Conservation (phyloP, 2,113 vertebrate species). For the Terrapene triunguis region DNA sequence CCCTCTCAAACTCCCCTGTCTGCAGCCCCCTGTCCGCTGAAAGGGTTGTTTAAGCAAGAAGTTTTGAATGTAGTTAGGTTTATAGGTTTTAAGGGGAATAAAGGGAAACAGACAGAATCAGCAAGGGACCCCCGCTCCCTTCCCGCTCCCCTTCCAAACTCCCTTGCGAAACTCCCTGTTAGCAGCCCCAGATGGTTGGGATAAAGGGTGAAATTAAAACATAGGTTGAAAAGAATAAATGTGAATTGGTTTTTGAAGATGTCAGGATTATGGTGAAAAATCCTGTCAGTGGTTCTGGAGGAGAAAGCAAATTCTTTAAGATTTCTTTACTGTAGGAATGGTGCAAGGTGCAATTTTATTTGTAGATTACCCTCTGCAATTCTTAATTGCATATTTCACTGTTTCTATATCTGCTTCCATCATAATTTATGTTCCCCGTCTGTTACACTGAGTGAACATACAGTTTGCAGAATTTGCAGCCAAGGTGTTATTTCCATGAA, state of each 20-base stretch:
- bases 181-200: not conserved
- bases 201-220: not conserved
- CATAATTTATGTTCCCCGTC: not conserved
- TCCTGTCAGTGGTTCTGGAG: not conserved
- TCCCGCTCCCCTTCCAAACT: too few species aligned
- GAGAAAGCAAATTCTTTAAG: not conserved
- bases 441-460: slow-evolving; percentile 4
- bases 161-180: too few species aligned
- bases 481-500: not conserved
- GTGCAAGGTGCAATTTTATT: not conserved
- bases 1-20: too few species aligned
- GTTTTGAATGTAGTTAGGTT: too few species aligned
- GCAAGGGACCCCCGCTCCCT: too few species aligned
- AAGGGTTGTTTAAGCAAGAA: too few species aligned
- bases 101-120: too few species aligned
- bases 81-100: too few species aligned
- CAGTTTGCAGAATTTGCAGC: slow-evolving; percentile 26
- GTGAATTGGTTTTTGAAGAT: not conserved
- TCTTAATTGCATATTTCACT: slow-evolving; percentile 7
- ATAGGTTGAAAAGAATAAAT: not conserved
- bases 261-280: not conserved
- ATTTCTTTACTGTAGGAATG: not conserved
- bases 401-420: slow-evolving; percentile 8
- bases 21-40: too few species aligned
- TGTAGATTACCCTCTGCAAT: not conserved